phyloP scores from a whole-genome alignment of 2,888 invertebrate genomes.

The Noctua janthe region DNA sequence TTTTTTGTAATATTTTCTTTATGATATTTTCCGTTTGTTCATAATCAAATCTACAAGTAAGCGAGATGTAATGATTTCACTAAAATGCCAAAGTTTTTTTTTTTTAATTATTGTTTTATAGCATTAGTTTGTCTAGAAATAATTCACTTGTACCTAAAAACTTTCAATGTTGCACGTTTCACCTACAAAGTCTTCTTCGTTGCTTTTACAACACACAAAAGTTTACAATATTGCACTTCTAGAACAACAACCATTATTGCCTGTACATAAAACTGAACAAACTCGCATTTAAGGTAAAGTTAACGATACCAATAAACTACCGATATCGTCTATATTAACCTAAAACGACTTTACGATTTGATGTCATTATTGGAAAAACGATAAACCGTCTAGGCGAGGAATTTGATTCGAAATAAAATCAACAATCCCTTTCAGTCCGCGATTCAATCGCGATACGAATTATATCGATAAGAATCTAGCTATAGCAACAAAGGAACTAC shows the following conservation, averaged over 20 bases:
- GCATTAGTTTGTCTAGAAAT: not conserved
- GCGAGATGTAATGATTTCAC: not conserved
- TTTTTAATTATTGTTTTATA: no score
- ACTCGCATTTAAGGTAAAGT: slow-evolving; percentile 47
- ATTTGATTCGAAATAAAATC: slow-evolving; percentile 73
- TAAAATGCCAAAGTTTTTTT: not conserved
- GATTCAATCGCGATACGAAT: slow-evolving; percentile 64
- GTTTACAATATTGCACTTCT: slow-evolving; percentile 32
- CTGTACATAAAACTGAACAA: slow-evolving; percentile 39
- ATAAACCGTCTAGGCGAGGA: slow-evolving; percentile 73
- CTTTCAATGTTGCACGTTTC: slow-evolving; percentile 1
- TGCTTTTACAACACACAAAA: slow-evolving; percentile 18
- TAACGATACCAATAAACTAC: slow-evolving; percentile 50
- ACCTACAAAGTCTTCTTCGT: slow-evolving; percentile 19
- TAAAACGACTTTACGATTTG: slow-evolving; percentile 72
- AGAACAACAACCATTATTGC: slow-evolving; percentile 14
- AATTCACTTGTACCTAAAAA: not conserved
- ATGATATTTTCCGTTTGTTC: not conserved
- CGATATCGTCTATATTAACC: slow-evolving; percentile 58
- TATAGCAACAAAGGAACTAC: slow-evolving; percentile 46
- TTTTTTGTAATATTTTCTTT: not conserved
- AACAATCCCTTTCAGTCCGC: slow-evolving; percentile 67
- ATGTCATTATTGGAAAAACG: slow-evolving; percentile 77
- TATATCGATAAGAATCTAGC: slow-evolving; percentile 56
- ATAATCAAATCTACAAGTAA: not conserved